Evolutionary conservation across 1,140 invertebrate genomes (phyloP), one percentile per base, ranked within the genome.

Genomic region (Tribolium castaneum): DNA sequence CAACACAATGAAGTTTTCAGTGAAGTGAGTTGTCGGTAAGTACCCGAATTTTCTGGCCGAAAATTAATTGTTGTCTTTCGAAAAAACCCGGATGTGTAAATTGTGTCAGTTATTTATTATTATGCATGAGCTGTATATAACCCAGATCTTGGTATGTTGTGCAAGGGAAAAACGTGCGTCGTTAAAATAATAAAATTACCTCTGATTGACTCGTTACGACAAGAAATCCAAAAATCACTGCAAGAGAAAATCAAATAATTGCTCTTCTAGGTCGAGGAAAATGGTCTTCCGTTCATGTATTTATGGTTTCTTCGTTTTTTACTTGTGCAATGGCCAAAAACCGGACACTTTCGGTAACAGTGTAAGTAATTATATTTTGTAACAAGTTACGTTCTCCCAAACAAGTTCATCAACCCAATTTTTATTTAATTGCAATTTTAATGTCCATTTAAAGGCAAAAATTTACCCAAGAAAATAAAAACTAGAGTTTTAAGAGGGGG

Each of bases 151-250:
- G 59, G 35, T 66, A 34, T 13, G 10, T 66, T 66, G 59, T 12
- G 59, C 30, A 66, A 66, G n/a, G 6, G n/a, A 45, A 45, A 22
- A 62, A 52, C 30, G 45, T 12, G 71, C 54, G 71, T 16, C 12
- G 50, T 50, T 54, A 51, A 39, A 49, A 73, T 34, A 73, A 56
- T 73, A 73, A 73, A 52, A 52, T 70, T 49, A 70, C 30, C n/a
- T 35, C n/a, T 35, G 14, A 70, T 39, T 39, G 22, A 14, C 3
- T 52, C 6, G 2, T 52, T 52, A 16, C 51, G 16, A 45, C 2
- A 45, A n/a, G n/a, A 45, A 39, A 45, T 45, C n/a, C 2, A 10
- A 45, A 45, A 45, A 45, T 45, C 13, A 52, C 14, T 73, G 35
- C 16, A 52, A 52, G 6, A 22, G 10, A n/a, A 50, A 4, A 52